phyloP scores from a whole-genome alignment of 1,140 invertebrate genomes.

The Maconellicoccus hirsutus region DNA sequence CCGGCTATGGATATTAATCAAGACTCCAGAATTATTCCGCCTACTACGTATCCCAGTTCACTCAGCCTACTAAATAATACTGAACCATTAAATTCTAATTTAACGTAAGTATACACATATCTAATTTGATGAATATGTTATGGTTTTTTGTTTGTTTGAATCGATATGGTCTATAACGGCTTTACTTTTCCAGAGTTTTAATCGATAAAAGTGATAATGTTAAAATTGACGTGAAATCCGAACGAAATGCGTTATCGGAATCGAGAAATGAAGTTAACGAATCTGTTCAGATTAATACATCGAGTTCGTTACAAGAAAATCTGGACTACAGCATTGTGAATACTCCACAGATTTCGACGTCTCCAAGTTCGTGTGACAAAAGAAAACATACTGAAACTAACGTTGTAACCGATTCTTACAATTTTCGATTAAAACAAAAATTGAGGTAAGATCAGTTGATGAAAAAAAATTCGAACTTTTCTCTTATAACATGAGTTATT shows the following conservation, averaged over 20 bases:
- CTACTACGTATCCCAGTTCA: neutral
- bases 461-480: too few species aligned
- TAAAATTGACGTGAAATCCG: neutral
- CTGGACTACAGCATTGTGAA: neutral
- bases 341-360: neutral
- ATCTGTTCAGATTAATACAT: neutral
- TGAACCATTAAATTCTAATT: slow-evolving; percentile 1
- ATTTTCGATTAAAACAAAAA: slow-evolving; percentile 18
- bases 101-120: neutral
- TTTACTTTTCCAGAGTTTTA: neutral
- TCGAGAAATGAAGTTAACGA: neutral
- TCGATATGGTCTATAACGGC: neutral
- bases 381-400: neutral
- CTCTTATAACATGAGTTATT: neutral
- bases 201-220: neutral
- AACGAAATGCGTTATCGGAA: neutral
- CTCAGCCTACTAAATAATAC: neutral
- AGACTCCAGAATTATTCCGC: neutral
- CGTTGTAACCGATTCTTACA: neutral
- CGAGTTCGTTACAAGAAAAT: neutral
- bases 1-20: neutral
- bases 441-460: neutral
- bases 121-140: too few species aligned
- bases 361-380: neutral
- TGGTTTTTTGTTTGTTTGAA: neutral